phyloP scores from a whole-genome alignment of 1,140 invertebrate species.

The Formica exsecta region DNA sequence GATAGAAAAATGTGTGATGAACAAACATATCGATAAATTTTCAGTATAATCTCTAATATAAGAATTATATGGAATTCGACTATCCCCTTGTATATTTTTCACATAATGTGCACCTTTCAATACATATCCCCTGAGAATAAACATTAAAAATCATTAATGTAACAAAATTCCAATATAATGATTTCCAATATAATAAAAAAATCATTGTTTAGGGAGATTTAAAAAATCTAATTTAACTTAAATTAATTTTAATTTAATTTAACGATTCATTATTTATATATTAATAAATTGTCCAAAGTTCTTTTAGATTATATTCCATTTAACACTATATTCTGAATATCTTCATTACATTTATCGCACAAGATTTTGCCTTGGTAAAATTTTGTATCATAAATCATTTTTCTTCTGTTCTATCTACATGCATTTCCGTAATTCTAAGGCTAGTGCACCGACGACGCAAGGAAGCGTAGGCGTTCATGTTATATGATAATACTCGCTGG shows the following conservation, averaged over 20 bases:
- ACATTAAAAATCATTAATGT: too few relatives aligned
- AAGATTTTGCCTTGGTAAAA: background rate
- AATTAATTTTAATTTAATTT: background rate
- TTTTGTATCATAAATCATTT: slow-evolving; percentile 2
- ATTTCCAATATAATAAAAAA: background rate
- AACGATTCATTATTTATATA: background rate
- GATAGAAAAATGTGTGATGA: background rate
- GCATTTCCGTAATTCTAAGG: slow-evolving; percentile 49
- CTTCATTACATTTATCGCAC: background rate
- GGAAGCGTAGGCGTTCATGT: slow-evolving; percentile 64
- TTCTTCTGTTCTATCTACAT: slow-evolving; percentile 15
- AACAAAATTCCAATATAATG: background rate
- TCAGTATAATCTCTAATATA: background rate
- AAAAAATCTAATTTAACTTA: background rate
- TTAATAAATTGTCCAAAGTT: background rate
- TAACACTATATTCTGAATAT: background rate
- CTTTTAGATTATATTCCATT: background rate
- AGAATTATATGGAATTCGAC: background rate
- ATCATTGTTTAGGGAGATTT: background rate
- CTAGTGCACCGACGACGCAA: slow-evolving; percentile 35
- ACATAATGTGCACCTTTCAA: background rate
- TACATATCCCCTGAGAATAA: too few relatives aligned
- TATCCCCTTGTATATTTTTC: background rate
- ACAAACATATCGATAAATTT: background rate
- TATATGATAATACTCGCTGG: slow-evolving; percentile 69